phyloP scores from a whole-genome alignment of 2,113 vertebrate genomes.

The Pterocles gutturalis region DNA sequence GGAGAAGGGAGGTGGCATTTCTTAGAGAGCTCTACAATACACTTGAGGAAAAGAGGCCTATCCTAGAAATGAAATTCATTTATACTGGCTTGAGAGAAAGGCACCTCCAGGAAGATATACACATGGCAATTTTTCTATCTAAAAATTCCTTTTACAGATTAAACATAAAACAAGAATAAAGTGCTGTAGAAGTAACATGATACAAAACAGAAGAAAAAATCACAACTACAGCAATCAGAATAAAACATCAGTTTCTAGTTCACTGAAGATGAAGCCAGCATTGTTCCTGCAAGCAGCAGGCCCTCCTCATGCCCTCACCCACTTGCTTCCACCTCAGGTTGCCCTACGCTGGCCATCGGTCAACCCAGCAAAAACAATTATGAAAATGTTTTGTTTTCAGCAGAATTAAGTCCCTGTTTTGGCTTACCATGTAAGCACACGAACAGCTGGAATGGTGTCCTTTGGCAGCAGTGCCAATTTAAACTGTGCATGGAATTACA shows the following conservation, averaged over 20 bases:
- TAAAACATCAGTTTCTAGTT: not conserved
- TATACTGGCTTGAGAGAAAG: not conserved
- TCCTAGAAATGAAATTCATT: not conserved
- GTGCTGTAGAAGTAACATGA: not conserved
- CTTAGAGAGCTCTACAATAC: not conserved
- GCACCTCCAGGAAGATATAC: not conserved
- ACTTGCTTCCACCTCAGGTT: not conserved
- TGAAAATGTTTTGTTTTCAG: not conserved
- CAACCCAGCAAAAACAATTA: not conserved
- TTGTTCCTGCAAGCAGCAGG: not conserved
- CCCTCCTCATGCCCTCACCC: fast-evolving
- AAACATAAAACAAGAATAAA: not conserved
- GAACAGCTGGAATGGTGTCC: not conserved
- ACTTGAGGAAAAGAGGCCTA: not conserved
- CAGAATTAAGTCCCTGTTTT: not conserved
- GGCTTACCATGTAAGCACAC: not conserved
- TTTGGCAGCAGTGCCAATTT: not conserved
- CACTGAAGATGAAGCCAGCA: not conserved
- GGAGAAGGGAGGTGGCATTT: constrained; percentile 13
- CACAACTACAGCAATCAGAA: not conserved
- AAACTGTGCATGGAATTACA: not conserved
- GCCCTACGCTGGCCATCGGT: not conserved
- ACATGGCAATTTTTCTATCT: not conserved
- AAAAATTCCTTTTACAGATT: constrained; percentile 1
- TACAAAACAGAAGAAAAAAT: not conserved